These are phyloP conservation scores for Maconellicoccus hirsutus DNA, from an alignment of 1,140 invertebrate species.

Conservation along the genomic window DNA sequence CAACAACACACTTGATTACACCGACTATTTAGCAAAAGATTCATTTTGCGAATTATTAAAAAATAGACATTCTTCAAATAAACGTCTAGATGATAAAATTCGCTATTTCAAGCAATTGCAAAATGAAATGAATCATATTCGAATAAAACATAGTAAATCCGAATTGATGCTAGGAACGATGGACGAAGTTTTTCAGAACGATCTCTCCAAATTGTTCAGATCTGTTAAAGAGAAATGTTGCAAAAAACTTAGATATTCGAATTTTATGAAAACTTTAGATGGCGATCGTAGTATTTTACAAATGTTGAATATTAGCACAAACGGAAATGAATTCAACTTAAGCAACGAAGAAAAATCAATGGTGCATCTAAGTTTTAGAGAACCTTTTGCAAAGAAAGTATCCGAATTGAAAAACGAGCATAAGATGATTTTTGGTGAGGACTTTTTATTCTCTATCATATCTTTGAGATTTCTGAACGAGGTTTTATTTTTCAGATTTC, in stretches of 20 bases:
- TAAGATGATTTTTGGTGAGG: background rate
- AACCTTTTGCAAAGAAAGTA: background rate
- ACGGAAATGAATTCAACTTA: background rate
- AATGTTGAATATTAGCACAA: background rate
- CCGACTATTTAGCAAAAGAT: background rate
- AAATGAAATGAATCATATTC: background rate
- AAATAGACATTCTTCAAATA: background rate
- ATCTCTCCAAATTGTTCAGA: background rate
- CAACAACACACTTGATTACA: background rate
- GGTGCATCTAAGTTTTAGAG: background rate
- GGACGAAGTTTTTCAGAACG: background rate
- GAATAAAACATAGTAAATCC: background rate
- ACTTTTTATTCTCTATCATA: background rate
- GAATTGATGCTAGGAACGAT: background rate
- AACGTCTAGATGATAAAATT: background rate
- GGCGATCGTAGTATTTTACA: background rate
- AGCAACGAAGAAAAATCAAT: background rate
- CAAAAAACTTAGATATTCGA: background rate
- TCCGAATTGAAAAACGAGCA: background rate
- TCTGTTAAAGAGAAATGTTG: background rate
- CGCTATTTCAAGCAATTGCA: background rate
- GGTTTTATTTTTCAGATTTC: background rate
- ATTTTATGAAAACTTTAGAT: background rate
- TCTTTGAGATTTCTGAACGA: background rate
- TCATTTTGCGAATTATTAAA: background rate